Conservation (phyloP, 2,888 invertebrate species). For the Lottia gigantea region DNA sequence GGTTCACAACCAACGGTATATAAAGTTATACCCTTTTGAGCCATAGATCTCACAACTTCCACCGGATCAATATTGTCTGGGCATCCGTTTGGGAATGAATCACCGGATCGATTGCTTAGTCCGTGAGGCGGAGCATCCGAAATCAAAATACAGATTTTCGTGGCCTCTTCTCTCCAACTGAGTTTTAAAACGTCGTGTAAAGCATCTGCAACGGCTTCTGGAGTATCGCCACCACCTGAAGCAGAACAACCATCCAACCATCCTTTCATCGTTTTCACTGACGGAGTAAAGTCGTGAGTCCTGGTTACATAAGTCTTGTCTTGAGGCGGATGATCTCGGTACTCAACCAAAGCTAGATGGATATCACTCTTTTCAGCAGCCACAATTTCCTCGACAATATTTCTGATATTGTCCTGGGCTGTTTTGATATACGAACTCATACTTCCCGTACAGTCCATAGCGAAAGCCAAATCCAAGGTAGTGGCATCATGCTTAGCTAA, state of each 20-base stretch:
- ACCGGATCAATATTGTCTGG: constrained; percentile 61
- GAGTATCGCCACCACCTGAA: constrained; percentile 58
- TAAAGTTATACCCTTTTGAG: constrained; percentile 57
- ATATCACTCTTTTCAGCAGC: constrained; percentile 57
- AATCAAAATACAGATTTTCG: constrained; percentile 60
- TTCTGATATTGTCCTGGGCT: constrained; percentile 54
- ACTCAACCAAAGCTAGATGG: constrained; percentile 59
- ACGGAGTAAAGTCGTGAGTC: constrained; percentile 58
- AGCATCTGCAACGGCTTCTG: constrained; percentile 63
- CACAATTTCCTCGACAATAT: constrained; percentile 59
- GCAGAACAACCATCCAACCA: constrained; percentile 54
- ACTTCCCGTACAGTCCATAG: constrained; percentile 62
- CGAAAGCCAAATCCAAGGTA: constrained; percentile 57
- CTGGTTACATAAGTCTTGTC: constrained; percentile 55
- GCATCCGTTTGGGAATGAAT: constrained; percentile 58
- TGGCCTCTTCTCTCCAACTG: constrained; percentile 56
- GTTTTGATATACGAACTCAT: constrained; percentile 60
- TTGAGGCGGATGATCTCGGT: constrained; percentile 62
- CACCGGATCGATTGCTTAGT: constrained; percentile 34
- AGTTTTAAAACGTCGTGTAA: constrained; percentile 57
- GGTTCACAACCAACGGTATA: constrained; percentile 63
- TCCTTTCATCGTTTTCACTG: constrained; percentile 52
- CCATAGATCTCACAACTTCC: constrained; percentile 45
- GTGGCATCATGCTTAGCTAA: constrained; percentile 46
- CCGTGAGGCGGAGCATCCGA: constrained; percentile 64